Base-by-base conservation (phyloP, 2,113 vertebrate species). In the Heteronetta atricapilla region DNA sequence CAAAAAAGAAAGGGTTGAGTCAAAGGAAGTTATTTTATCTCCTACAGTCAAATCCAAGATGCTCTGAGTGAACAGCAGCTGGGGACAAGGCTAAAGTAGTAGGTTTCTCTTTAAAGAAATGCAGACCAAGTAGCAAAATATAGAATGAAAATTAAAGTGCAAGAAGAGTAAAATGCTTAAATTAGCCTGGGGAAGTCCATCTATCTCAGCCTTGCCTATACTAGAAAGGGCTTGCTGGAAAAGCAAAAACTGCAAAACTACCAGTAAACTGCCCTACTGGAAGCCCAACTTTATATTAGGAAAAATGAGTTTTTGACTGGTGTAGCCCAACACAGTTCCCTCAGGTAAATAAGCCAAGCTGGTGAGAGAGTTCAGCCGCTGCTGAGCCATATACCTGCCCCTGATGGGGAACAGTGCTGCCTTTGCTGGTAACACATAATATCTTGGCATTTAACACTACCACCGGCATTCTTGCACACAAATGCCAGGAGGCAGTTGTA, bases 121-220 rank as follows among this genome's bases (percentile, higher is more conserved):
- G 79, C 63, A 95, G 88, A 80, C 63, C 75, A 77, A 93, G 89
- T 46, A 86, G 64, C 50, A 96, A 92, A 95, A 96, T 82, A 96
- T 63, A 95, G 93, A 88, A 56, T 63, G 89, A 95, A 96, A 96
- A 96, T 93, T 88, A 56, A 96, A 96, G 93, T 93, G 75, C 76
- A 93, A 70, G 74, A 89, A 79, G n/a, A 93, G 25, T 85, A 95
- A 93, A 93, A 76, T 29, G 52, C 79, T 75, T 93, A 78, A 95
- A 93, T 91, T 95, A 91, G 56, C 60, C 42, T 29, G 12, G 29
- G 34, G 76, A 93, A 87, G 48, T 87, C 70, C 38, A 46, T 91
- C 85, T 87, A 89, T 88, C 94, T 68, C 66, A 92, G 58, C 55
- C 73, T 82, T 94, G 70, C 46, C 79, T 80, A 22, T 50, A 90